A percentile compares a stretch with the other conserved stretches of the same genome.
These are phyloP conservation scores for Lanius ludovicianus DNA, from an alignment of 2,113 vertebrate species.

Conservation along the genomic window DNA sequence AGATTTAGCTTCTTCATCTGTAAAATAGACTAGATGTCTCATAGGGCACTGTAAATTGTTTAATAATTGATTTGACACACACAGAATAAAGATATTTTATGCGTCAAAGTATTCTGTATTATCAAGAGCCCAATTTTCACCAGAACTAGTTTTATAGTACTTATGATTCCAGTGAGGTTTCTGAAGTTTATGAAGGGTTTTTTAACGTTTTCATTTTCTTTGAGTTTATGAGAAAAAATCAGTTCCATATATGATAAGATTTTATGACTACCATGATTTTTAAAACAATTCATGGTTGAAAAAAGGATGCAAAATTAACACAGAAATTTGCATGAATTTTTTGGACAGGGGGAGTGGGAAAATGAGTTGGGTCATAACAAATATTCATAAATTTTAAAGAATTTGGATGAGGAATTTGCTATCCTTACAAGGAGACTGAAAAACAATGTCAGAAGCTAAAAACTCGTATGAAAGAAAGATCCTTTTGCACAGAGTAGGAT, in stretches of 20 bases:
- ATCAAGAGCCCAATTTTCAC: not conserved
- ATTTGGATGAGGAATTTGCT: not conserved
- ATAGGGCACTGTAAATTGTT: not conserved
- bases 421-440: not conserved
- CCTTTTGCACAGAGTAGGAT: fast-evolving
- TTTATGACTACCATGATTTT: not conserved
- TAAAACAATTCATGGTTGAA: not conserved
- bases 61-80: constrained; percentile 23
- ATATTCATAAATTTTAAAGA: not conserved
- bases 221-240: not conserved
- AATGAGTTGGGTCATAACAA: not conserved
- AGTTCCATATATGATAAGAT: not conserved
- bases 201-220: not conserved
- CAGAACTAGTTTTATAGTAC: not conserved
- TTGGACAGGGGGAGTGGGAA: not conserved
- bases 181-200: not conserved
- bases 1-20: not conserved
- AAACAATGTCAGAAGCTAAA: not conserved
- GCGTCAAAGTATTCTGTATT: not conserved
- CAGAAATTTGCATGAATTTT: not conserved
- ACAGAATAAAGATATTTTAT: constrained; percentile 19
- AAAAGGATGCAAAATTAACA: not conserved
- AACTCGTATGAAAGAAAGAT: not conserved
- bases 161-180: not conserved
- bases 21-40: not conserved